These are phyloP conservation scores for Cremastinae sp. DNA, from an alignment of 2,888 invertebrate genomes.

Conservation along the genomic window DNA sequence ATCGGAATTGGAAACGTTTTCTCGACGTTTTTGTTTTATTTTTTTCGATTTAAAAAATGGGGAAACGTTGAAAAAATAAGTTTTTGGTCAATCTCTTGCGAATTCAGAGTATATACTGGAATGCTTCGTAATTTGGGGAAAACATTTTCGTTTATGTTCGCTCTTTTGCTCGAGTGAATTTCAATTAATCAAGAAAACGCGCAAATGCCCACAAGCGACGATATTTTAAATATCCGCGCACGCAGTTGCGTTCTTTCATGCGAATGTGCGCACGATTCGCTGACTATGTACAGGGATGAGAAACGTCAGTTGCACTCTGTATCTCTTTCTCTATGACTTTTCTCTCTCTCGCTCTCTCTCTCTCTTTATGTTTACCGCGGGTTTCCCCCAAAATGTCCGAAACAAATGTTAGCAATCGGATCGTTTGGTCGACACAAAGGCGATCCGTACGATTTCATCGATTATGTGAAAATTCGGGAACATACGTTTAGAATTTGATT, in stretches of 20 bases:
- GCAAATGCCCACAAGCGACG: neutral
- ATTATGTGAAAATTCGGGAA: conserved; percentile 33
- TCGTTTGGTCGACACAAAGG: conserved; percentile 58
- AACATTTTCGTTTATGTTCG: conserved; percentile 35
- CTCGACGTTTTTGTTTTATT: neutral
- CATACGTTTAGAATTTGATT: neutral
- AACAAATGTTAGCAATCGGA: conserved; percentile 72
- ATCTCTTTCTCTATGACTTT: neutral
- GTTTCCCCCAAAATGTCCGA: conserved; percentile 49
- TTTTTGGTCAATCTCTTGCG: too few species aligned
- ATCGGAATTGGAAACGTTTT: neutral
- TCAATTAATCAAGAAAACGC: conserved; percentile 52
- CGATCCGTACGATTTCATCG: conserved; percentile 37
- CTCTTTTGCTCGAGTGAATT: conserved; percentile 41
- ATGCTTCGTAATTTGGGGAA: conserved; percentile 24
- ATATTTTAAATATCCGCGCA: neutral
- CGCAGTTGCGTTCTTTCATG: too few species aligned
- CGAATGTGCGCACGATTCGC: neutral
- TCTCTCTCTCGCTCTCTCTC: neutral
- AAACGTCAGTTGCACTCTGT: neutral
- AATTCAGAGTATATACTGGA: conserved; percentile 5
- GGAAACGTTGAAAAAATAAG: too few species aligned
- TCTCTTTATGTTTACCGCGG: neutral
- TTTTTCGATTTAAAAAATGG: too few species aligned
- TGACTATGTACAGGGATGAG: neutral